These are phyloP conservation scores for Theretra japonica DNA, from an alignment of 2,888 invertebrate species.

Conservation along the genomic window DNA sequence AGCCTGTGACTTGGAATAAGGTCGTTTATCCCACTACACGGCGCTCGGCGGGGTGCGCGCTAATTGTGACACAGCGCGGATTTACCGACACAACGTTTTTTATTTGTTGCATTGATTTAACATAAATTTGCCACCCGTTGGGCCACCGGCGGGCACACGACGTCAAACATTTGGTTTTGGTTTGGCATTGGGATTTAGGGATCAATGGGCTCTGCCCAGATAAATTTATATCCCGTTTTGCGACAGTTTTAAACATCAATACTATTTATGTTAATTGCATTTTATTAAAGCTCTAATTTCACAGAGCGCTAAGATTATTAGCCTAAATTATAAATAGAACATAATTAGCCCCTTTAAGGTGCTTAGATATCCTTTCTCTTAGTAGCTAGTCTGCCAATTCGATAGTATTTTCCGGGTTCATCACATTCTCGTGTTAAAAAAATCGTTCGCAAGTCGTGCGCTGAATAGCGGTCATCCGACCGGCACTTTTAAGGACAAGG, in stretches of 20 bases:
- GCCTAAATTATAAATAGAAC: too few relatives aligned
- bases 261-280: neutral
- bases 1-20: neutral
- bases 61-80: slow-evolving; percentile 62
- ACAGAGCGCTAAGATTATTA: too few relatives aligned
- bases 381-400: slow-evolving; percentile 30
- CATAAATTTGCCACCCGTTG: slow-evolving; percentile 40
- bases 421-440: slow-evolving; percentile 49
- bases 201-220: slow-evolving; percentile 49
- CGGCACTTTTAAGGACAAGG: slow-evolving; percentile 78
- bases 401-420: slow-evolving; percentile 34
- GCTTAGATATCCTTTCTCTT: too few relatives aligned
- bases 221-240: slow-evolving; percentile 50
- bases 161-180: slow-evolving; percentile 44
- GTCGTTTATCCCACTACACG: neutral
- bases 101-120: slow-evolving; percentile 40
- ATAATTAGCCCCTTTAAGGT: too few relatives aligned
- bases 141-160: slow-evolving; percentile 36
- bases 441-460: slow-evolving; percentile 53
- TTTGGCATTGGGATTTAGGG: slow-evolving; percentile 50
- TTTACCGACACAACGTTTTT: slow-evolving; percentile 57
- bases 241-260: slow-evolving; percentile 26
- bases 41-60: slow-evolving; percentile 50
- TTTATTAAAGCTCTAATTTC: too few relatives aligned
- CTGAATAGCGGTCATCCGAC: slow-evolving; percentile 71